Evolutionary conservation across 2,113 vertebrate species (phyloP).

Genomic region (Morone chrysops): DNA sequence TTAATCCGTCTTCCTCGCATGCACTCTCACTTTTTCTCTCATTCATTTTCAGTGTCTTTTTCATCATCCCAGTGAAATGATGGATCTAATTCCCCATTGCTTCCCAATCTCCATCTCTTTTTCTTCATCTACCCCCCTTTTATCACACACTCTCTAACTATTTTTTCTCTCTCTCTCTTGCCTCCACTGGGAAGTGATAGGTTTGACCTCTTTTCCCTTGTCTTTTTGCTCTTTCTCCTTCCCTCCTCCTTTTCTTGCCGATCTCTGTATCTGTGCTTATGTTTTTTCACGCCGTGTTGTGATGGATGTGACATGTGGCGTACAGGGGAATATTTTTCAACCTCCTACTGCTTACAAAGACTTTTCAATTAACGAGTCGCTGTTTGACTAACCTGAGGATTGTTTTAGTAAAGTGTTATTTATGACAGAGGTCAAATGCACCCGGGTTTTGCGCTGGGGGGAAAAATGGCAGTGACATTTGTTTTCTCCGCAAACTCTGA

Average conservation of each 20-base stretch:
- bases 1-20: slow-evolving; percentile 35
- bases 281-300: slow-evolving; percentile 41
- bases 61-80: slow-evolving; percentile 23
- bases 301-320: slow-evolving; percentile 59
- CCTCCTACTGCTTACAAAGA: slow-evolving; percentile 48
- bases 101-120: neutral
- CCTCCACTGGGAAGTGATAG: slow-evolving; percentile 10
- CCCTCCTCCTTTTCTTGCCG: neutral
- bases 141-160: neutral
- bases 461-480: slow-evolving; percentile 40
- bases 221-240: slow-evolving; percentile 6
- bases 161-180: slow-evolving; percentile 7
- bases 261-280: slow-evolving; percentile 20
- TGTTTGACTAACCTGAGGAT: slow-evolving; percentile 62
- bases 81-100: neutral
- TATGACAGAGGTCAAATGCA: slow-evolving; percentile 70
- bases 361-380: slow-evolving; percentile 68
- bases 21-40: neutral
- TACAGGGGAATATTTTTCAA: slow-evolving; percentile 55
- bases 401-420: slow-evolving; percentile 67
- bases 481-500: slow-evolving; percentile 56
- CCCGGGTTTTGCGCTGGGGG: slow-evolving; percentile 61
- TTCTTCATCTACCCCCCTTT: neutral
- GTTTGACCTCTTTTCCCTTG: slow-evolving; percentile 25
- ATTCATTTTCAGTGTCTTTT: slow-evolving; percentile 22